Percentiles rank a stretch among this genome's conserved stretches.
These are phyloP conservation scores for Harpegnathos saltator DNA, from an alignment of 1,140 invertebrate species.

Conservation along the genomic window DNA sequence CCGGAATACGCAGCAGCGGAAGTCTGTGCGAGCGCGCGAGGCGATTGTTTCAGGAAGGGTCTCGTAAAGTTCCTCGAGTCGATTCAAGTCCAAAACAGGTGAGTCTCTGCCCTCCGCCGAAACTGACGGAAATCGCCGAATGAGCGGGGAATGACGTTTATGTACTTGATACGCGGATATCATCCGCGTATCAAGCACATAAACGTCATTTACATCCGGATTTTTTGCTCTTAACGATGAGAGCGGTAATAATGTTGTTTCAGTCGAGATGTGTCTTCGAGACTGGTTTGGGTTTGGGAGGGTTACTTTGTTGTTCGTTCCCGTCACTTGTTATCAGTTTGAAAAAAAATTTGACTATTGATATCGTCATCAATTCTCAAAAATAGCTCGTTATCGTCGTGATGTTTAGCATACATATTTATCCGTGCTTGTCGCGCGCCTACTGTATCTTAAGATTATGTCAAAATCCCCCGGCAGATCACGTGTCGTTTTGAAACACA, in stretches of 20 bases:
- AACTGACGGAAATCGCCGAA: not conserved
- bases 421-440: no score
- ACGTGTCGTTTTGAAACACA: no score
- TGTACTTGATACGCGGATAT: not conserved
- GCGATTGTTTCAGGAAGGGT: slow-evolving; percentile 48
- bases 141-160: not conserved
- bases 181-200: not conserved
- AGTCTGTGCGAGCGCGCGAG: not conserved
- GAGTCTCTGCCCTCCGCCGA: not conserved
- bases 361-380: no score
- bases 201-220: no score
- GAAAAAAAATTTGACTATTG: no score
- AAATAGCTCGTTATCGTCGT: no score
- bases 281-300: no score
- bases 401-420: no score
- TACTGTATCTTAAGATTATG: no score
- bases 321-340: no score
- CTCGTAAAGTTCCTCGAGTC: slow-evolving; percentile 34
- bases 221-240: slow-evolving; percentile 1
- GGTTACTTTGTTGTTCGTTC: no score
- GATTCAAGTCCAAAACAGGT: not conserved
- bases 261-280: not conserved
- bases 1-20: slow-evolving; percentile 16
- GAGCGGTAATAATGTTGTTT: not conserved
- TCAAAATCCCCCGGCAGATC: no score